Percentiles rank a stretch among this genome's conserved stretches.
phyloP scores from a whole-genome alignment of 1,140 invertebrate species.

The Ridgeia piscesae region DNA sequence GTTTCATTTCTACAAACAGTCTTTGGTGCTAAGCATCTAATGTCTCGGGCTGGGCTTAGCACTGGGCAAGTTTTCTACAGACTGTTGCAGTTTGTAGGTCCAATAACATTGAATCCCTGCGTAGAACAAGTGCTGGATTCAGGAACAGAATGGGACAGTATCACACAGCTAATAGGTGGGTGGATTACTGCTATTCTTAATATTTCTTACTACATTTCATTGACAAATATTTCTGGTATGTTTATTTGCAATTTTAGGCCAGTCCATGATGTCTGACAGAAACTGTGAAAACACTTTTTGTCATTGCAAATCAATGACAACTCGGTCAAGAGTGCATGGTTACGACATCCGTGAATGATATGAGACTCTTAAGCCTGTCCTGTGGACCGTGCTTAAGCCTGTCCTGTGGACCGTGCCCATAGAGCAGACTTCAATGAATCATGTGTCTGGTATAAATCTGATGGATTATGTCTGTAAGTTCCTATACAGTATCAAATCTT shows the following conservation, averaged over 20 bases:
- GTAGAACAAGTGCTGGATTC: conserved; percentile 12
- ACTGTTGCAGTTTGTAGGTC: conserved; percentile 7
- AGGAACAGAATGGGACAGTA: neutral
- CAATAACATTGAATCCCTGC: neutral
- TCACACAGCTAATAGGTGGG: neutral
- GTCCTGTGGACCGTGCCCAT: neutral
- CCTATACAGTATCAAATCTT: too few relatives aligned
- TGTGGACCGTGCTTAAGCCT: neutral
- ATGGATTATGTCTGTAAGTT: too few relatives aligned
- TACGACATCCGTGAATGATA: neutral
- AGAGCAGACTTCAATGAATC: neutral
- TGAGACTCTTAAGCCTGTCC: neutral
- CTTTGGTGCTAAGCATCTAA: neutral
- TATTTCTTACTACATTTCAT: neutral
- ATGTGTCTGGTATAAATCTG: neutral
- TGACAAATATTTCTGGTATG: neutral
- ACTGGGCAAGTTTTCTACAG: conserved; percentile 9
- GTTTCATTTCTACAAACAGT: neutral
- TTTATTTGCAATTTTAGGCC: neutral
- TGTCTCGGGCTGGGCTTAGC: neutral
- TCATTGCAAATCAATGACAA: neutral
- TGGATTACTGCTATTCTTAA: neutral
- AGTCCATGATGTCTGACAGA: neutral
- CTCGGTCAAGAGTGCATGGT: neutral
- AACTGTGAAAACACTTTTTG: neutral